Base-by-base conservation (phyloP, 2,888 invertebrate genomes). In the Nymphalis polychloros region DNA sequence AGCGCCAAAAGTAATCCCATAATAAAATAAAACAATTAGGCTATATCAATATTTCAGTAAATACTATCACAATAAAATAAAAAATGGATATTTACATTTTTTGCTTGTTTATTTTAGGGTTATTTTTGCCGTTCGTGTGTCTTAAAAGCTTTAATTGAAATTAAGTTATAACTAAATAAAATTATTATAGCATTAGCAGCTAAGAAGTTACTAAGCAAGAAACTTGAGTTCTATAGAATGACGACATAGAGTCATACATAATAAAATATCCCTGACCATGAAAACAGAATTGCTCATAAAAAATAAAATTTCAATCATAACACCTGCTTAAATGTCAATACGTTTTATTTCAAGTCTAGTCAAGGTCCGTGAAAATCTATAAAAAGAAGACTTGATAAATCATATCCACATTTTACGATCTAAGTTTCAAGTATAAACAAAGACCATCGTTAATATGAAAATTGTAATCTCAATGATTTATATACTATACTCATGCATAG, bases 301-400 rank as follows among this genome's bases (percentile, higher is more conserved):
- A 86, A 82, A 92, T 90, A 81, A 80, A 88, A 84, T 84, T 87
- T 82, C 88, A 92, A 93, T 93, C 90, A 90, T 85, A 86, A 77
- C 93, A 93, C 92, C 90, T 92, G 92, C 73, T 75, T 67, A 72
- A 72, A 57, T 57, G 57, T 57, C 57, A 57, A 81, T 81, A 81
- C 81, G 81, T 86, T 87, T 86, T 76, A 75, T 64, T 73, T 17
- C 41, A 35, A 57, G 41, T 41, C 19, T 41, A 72, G 73, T 72
- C 84, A 87, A 87, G 89, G 89, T 82, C 81, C 71, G 70, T n/a
- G 48, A 73, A 74, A 76, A 73, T 27, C 31, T 85, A 87, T 87
- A 90, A 85, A 89, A 85, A 81, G 66, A 63, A 55, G 31, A 46
- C 7, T 13, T 27, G 23, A 27, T 5, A 48, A n/a, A 48, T 47